Evolutionary conservation across 2,113 vertebrate genomes (phyloP).

Genomic region (Nannospalax galili): DNA sequence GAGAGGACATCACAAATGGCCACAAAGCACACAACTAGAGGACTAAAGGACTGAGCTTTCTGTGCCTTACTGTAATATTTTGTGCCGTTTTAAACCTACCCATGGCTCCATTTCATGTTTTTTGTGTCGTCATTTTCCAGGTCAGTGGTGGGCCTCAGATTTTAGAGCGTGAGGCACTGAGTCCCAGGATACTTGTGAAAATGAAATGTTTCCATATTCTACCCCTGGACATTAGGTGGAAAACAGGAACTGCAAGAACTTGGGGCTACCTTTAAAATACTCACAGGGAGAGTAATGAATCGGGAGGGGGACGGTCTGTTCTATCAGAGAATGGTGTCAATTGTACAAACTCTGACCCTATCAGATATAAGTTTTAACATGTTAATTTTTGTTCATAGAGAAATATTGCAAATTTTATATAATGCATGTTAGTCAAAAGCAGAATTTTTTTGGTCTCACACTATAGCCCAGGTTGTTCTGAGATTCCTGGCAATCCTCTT

Average conservation of each 20-base stretch:
- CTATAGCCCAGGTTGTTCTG: neutral
- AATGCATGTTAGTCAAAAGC: neutral
- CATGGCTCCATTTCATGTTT: neutral
- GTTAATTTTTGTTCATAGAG: neutral
- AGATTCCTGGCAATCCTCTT: neutral
- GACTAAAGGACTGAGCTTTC: neutral
- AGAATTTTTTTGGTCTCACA: neutral
- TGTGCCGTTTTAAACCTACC: neutral
- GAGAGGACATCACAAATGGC: neutral
- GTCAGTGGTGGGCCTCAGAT: neutral
- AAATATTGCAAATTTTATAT: neutral
- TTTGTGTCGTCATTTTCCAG: neutral
- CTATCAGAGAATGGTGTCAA: neutral
- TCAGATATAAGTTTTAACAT: neutral
- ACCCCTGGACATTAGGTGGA: neutral
- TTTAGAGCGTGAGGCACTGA: neutral
- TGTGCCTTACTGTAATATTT: neutral
- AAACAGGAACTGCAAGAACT: neutral
- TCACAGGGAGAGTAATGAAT: neutral
- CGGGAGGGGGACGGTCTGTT: neutral
- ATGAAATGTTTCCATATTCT: neutral
- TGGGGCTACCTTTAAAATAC: neutral
- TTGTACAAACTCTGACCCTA: constrained; percentile 2
- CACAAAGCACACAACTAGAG: neutral
- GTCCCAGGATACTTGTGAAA: neutral